Evolutionary conservation across 2,888 invertebrate species (phyloP).

Genomic region (Malachius bipustulatus): DNA sequence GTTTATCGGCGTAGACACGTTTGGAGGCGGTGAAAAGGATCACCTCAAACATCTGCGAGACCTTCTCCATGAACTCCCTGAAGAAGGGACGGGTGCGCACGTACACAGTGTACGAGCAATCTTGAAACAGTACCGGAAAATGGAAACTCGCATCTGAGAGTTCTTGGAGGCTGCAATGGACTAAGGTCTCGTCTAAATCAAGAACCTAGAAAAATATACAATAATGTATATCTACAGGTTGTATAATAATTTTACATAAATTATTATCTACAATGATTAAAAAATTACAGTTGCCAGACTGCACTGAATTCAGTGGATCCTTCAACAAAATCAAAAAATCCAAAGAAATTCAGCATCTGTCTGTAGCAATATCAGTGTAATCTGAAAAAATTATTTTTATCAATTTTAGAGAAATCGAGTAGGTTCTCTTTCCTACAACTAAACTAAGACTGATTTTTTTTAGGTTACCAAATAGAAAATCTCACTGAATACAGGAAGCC

Average conservation of each 20-base stretch:
- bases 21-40: constrained; percentile 94
- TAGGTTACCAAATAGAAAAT: no score
- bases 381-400: no score
- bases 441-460: no score
- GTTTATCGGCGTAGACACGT: constrained; percentile 86
- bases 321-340: constrained; percentile 7
- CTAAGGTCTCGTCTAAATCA: constrained; percentile 81
- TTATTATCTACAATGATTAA: not conserved
- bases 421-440: no score
- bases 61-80: constrained; percentile 78
- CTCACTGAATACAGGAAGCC: no score
- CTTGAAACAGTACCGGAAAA: constrained; percentile 87
- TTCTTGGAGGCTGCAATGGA: constrained; percentile 88
- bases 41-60: constrained; percentile 80
- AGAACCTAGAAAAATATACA: constrained; percentile 39
- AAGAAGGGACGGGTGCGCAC: constrained; percentile 87
- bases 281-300: not conserved
- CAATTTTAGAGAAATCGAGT: no score
- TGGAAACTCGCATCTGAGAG: constrained; percentile 85
- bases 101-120: constrained; percentile 71
- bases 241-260: no score
- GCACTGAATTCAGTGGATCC: not conserved
- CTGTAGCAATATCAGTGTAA: no score
- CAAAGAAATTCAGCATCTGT: not conserved
- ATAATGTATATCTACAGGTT: not conserved